Base-by-base conservation (phyloP, 2,113 vertebrate genomes). In the Chelonoidis abingdonii region DNA sequence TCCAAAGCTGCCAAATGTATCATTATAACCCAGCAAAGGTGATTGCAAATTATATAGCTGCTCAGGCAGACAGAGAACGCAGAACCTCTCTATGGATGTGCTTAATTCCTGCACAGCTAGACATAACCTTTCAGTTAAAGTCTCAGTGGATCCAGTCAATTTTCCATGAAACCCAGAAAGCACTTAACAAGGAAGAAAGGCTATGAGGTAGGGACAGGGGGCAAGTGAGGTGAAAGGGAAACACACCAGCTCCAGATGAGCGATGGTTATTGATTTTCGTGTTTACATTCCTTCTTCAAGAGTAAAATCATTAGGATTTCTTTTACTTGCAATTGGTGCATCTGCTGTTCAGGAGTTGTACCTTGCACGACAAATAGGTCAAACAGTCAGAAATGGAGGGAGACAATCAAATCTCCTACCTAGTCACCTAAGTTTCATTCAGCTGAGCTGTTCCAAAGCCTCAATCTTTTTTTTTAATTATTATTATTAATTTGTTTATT, bases 361-460 rank as follows among this genome's bases (percentile, higher is more conserved):
- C 53, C 27, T 81, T 25, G 25, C 29, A 0, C 10, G 1, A 2
- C 0, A 0, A 8, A 41, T 38, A 4, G 0, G 38, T 11, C 1
- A n/a, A 29, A 57, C 49, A 8, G 12, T 5, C 84, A 6, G 21
- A 80, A 17, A 4, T 0, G 5, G 79, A 81, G 13, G 41, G 22
- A 49, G n/a, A 41, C 44, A 69, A 9, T 50, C 24, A 38, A 29
- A 62, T 22, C 49, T n/a, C 35, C 56, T 69, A 22, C 35, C 10
- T 69, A 5, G 47, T 57, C 87, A n/a, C 2, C 0, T 5, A 2
- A 38, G 52, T 88, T 49, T 2, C 0, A 44, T 4, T 2, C 17
- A 2, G 17, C 80, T 44, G 2, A 53, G 93, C 90, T 94, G 93
- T 96, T 95, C 95, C 97, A 91, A 94, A 95, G 85, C 91, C 80